Conservation (phyloP, 2,888 invertebrate genomes). For the Apoda limacodes region DNA sequence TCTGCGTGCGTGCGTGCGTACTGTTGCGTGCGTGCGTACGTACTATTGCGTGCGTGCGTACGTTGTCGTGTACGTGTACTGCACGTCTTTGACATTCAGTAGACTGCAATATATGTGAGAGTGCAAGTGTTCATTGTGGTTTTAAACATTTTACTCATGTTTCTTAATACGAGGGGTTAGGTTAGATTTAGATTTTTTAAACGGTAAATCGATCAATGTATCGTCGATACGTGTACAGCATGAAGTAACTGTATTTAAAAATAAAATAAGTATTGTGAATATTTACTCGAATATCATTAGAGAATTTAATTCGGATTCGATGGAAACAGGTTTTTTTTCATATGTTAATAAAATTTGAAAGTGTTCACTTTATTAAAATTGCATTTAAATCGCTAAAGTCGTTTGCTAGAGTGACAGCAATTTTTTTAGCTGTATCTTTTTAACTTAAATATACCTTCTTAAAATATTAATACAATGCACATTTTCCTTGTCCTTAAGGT, state of each 20-base stretch:
- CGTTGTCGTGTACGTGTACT: conserved; percentile 12
- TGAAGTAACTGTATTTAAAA: conserved; percentile 43
- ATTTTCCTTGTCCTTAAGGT: too few relatives aligned
- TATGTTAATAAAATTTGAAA: conserved; percentile 55
- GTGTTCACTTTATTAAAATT: conserved; percentile 63
- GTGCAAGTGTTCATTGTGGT: conserved; percentile 53
- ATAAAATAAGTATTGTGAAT: conserved; percentile 58
- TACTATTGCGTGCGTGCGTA: conserved; percentile 5
- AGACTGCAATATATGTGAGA: conserved; percentile 23
- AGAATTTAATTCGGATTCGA: conserved; percentile 40
- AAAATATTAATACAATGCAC: too few relatives aligned
- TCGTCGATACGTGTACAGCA: conserved; percentile 44
- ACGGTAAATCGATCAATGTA: conserved; percentile 34
- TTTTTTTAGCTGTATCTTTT: too few relatives aligned
- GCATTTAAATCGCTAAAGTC: conserved; percentile 64
- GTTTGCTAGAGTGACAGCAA: conserved; percentile 46
- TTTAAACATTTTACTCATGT: conserved; percentile 47
- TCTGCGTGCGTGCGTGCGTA: not conserved
- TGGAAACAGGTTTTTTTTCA: conserved; percentile 37
- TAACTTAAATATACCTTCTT: too few relatives aligned
- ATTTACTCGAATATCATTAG: conserved; percentile 65
- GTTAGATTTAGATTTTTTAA: conserved; percentile 42
- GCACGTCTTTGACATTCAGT: conserved; percentile 16
- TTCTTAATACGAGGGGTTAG: conserved; percentile 42
- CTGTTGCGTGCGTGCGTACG: not conserved